Conservation (phyloP, 2,888 invertebrate species). For the Caenorhabditis plicata region DNA sequence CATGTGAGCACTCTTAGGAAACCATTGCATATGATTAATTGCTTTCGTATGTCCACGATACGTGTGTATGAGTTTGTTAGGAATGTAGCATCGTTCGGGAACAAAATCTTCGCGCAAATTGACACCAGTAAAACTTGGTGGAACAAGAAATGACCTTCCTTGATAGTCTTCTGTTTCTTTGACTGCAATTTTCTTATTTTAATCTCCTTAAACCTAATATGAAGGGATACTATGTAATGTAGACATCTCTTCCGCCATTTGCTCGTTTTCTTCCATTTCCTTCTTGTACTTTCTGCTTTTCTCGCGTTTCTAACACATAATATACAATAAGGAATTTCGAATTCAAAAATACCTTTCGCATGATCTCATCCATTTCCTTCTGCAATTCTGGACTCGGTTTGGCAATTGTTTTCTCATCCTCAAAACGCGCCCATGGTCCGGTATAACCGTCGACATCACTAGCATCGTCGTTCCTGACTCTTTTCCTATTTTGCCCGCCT, state of each 20-base stretch:
- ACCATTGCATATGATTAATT: conserved; percentile 89
- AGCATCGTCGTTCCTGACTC: conserved; percentile 84
- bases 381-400: conserved; percentile 91
- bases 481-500: conserved; percentile 71
- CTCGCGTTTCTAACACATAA: too few relatives aligned
- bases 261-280: conserved; percentile 92
- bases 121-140: conserved; percentile 88
- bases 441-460: conserved; percentile 89
- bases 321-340: too few relatives aligned
- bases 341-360: too few relatives aligned
- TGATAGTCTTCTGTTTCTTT: conserved; percentile 93
- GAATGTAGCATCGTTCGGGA: conserved; percentile 73
- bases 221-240: conserved; percentile 27
- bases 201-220: not conserved
- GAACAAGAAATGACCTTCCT: conserved; percentile 88
- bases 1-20: conserved; percentile 89
- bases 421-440: conserved; percentile 92
- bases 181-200: conserved; percentile 71
- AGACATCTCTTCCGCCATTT: conserved; percentile 67
- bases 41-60: conserved; percentile 90
- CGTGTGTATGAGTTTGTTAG: conserved; percentile 69
- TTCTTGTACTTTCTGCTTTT: conserved; percentile 89
- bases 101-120: conserved; percentile 83
- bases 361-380: conserved; percentile 88
- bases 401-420: conserved; percentile 83